Percentiles rank a stretch among this genome's conserved stretches.
These are phyloP conservation scores for Macrosiphum euphorbiae DNA, from an alignment of 2,888 invertebrate genomes.

Conservation along the genomic window DNA sequence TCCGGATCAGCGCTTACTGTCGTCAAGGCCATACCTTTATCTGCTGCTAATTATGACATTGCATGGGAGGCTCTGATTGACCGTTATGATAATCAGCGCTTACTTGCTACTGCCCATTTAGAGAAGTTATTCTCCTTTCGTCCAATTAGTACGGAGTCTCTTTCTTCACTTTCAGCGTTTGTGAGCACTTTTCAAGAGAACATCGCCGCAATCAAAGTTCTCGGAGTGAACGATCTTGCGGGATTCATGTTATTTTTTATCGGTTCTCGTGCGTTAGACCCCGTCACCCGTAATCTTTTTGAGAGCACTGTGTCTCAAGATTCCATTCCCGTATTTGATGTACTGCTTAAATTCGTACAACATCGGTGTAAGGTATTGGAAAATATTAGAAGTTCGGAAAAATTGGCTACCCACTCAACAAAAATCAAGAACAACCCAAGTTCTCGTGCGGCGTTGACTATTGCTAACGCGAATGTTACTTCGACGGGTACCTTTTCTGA, in stretches of 20 bases:
- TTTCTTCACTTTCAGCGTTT: neutral
- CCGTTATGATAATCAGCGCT: conserved; percentile 14
- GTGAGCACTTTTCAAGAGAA: conserved; percentile 11
- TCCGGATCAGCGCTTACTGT: neutral
- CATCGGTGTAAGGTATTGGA: neutral
- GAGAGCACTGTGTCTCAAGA: neutral
- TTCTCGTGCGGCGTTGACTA: too few species aligned
- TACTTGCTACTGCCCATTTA: too few species aligned
- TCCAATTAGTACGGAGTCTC: neutral
- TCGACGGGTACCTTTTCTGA: too few species aligned
- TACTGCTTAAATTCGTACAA: neutral
- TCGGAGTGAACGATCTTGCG: neutral
- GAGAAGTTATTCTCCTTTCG: neutral
- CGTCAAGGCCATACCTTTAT: neutral
- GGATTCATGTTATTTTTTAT: conserved; percentile 27
- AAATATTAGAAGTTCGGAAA: too few species aligned
- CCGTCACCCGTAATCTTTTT: neutral
- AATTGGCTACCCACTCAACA: too few species aligned
- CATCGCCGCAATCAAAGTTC: neutral
- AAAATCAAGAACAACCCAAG: too few species aligned
- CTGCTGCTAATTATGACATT: neutral
- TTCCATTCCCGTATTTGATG: neutral
- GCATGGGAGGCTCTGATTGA: neutral
- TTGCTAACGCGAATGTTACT: too few species aligned
- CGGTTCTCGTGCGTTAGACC: neutral